Evolutionary conservation across 2,113 vertebrate genomes (phyloP), one percentile per base, ranked within the genome.

Genomic region (Hippocampus zosterae): DNA sequence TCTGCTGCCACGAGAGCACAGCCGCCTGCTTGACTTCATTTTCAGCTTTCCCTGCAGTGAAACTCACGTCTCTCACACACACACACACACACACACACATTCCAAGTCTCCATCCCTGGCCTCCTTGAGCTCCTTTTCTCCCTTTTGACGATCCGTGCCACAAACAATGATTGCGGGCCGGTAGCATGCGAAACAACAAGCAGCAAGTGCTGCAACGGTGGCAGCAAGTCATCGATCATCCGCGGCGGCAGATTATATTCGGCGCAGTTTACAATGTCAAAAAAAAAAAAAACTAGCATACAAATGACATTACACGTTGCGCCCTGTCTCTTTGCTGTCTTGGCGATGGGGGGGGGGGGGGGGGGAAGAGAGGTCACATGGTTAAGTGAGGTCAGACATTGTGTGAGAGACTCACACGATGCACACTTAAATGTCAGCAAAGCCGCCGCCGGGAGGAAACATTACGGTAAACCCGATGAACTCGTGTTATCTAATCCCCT

Each of bases 381-480:
- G 81, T 75, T 77, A 81, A 79, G 67, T 77, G 78, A 85, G 68
- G 69, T 77, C 65, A 71, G 62, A 73, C 53, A 25, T 8, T 37
- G 67, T 40, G 69, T 61, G 57, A 67, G 75, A 65, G 46, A n/a
- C 46, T 33, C 65, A 67, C 65, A 70, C 68, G 76, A 42, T 41
- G 67, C 72, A 84, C 71, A 72, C 81, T 67, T 48, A 80, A 81
- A 87, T 73, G 80, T 77, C 80, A 78, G 79, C 81, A 82, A 72
- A 81, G 81, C 76, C 65, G 87, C 87, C 85, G 82, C 53, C 0
- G 83, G 86, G 81, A 84, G 80, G 73, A 83, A 85, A 78, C 78
- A 83, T 75, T 79, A 85, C 69, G 25, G 70, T 78, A 88, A 89
- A 90, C 89, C 81, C 85, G 83, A 84, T 88, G 88, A 90, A 90